Percentiles rank a stretch among this genome's conserved stretches.
Conservation (phyloP, 2,113 vertebrate species). For the Neolamprologus brichardi region DNA sequence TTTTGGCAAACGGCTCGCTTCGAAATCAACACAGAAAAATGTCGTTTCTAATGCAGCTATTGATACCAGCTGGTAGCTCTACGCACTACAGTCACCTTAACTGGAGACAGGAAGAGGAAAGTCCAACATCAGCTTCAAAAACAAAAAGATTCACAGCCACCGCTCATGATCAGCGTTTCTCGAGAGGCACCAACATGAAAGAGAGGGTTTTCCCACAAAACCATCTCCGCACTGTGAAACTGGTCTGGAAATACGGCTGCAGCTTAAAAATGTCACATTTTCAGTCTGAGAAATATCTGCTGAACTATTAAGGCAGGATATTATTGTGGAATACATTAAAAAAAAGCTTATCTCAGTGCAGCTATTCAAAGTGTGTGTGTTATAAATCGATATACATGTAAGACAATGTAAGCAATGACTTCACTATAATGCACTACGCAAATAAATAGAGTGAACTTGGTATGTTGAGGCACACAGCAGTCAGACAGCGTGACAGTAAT, state of each 20-base stretch:
- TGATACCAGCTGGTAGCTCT: background rate
- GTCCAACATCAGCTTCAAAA: background rate
- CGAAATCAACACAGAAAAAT: background rate
- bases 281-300: background rate
- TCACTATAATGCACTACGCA: constrained; percentile 21
- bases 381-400: background rate
- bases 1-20: background rate
- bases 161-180: background rate
- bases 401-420: background rate
- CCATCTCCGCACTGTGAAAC: background rate
- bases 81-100: background rate
- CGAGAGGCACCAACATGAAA: background rate
- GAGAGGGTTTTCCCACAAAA: background rate
- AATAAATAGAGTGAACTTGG: constrained; percentile 58
- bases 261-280: constrained; percentile 2
- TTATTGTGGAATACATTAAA: background rate
- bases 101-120: background rate
- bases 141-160: background rate
- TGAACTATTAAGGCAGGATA: constrained; percentile 39
- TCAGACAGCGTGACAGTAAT: background rate
- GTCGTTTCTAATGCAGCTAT: background rate
- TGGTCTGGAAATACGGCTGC: background rate
- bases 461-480: constrained; percentile 28
- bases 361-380: constrained; percentile 16
- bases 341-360: constrained; percentile 59